Evolutionary conservation across 2,113 vertebrate genomes (phyloP).

Genomic region (Cynoglossus semilaevis): DNA sequence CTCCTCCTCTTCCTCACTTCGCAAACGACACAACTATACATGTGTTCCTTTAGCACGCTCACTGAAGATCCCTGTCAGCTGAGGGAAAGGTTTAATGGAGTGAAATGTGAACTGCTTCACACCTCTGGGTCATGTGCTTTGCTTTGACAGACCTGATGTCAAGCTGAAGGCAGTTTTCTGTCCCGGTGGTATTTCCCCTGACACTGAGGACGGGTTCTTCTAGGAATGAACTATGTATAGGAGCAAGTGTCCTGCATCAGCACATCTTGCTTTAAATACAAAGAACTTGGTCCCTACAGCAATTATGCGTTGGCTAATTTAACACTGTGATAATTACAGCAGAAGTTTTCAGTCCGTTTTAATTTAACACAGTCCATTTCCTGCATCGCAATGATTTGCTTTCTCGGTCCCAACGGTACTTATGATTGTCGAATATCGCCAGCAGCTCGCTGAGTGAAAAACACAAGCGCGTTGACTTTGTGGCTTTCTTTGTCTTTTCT

Average conservation of each 20-base stretch:
- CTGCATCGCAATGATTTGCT: conserved; percentile 10
- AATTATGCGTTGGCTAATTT: conserved; percentile 48
- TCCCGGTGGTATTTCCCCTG: background rate
- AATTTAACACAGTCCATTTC: conserved; percentile 45
- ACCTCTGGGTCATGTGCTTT: background rate
- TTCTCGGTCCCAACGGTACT: conserved; percentile 3
- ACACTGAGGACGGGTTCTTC: background rate
- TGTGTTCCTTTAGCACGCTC: conserved; percentile 24
- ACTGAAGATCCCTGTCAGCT: conserved; percentile 38
- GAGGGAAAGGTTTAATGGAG: conserved; percentile 23
- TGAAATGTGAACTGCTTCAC: conserved; percentile 8
- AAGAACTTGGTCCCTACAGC: conserved; percentile 25
- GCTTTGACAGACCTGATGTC: conserved; percentile 4
- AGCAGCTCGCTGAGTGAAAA: background rate
- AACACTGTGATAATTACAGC: conserved; percentile 45
- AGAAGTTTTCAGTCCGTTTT: conserved; percentile 35
- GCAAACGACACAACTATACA: conserved; percentile 14
- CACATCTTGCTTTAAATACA: conserved; percentile 18
- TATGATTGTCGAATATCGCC: conserved; percentile 9
- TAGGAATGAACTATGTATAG: conserved; percentile 12
- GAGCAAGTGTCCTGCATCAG: conserved; percentile 16
- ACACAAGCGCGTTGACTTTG: background rate
- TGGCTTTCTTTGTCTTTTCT: background rate
- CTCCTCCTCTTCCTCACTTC: conserved; percentile 17
- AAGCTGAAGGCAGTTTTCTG: background rate